phyloP scores from a whole-genome alignment of 2,113 vertebrate genomes.

The Mystacornis crossleyi region DNA sequence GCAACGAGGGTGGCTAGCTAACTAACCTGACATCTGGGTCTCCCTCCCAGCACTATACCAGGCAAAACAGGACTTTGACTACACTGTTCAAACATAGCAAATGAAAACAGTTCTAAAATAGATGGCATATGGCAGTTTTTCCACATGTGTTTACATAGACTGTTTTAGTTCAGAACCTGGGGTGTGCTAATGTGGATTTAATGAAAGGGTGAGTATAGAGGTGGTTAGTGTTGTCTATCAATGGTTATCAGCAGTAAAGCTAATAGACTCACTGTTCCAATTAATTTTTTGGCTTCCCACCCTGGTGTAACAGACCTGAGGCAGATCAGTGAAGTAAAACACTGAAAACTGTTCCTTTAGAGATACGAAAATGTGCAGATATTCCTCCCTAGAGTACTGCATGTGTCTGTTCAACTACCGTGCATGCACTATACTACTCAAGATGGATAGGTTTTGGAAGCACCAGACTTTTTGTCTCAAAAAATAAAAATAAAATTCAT shows the following conservation, averaged over 20 bases:
- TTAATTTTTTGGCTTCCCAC: not conserved
- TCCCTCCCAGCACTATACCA: not conserved
- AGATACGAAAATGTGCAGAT: not conserved
- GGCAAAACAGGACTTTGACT: not conserved
- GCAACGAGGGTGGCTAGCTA: not conserved
- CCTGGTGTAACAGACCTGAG: not conserved
- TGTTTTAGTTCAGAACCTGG: not conserved
- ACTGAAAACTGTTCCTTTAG: not conserved
- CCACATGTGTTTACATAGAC: not conserved
- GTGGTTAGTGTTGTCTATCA: not conserved
- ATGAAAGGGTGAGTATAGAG: not conserved
- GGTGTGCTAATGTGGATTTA: not conserved
- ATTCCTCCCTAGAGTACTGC: not conserved
- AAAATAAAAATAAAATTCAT: not conserved
- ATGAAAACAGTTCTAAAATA: not conserved
- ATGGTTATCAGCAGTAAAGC: not conserved
- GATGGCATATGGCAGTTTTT: not conserved
- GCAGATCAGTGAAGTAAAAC: not conserved
- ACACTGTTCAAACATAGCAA: not conserved
- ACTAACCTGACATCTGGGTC: not conserved
- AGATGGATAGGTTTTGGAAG: not conserved
- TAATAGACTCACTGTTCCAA: not conserved
- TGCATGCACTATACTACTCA: not conserved
- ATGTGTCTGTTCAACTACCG: not conserved
- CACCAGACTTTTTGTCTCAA: not conserved